Conservation (phyloP, 2,113 vertebrate species). For the Ia io region DNA sequence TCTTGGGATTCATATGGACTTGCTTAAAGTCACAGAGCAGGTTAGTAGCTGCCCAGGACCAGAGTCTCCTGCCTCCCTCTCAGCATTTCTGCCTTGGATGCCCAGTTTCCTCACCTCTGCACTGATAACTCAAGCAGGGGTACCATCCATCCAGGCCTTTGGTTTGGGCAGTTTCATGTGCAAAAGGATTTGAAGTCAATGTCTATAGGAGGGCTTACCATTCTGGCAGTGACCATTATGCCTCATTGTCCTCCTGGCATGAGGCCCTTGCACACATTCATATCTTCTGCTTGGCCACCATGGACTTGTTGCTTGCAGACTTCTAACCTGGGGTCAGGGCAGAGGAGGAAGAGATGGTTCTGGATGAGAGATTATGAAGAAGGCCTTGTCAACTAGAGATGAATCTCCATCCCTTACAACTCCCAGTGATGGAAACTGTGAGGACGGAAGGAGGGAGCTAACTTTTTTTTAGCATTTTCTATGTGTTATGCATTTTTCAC, state of each 20-base stretch:
- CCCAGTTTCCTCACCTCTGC: not conserved
- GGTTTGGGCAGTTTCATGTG: not conserved
- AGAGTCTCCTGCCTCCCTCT: not conserved
- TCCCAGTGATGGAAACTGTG: not conserved
- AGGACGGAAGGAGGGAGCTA: not conserved
- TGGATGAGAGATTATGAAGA: not conserved
- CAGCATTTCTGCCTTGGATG: not conserved
- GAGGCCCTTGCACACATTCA: not conserved
- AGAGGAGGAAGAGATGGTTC: not conserved
- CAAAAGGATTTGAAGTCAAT: not conserved
- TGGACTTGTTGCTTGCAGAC: not conserved
- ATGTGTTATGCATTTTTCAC: not conserved
- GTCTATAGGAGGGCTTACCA: rapidly evolving
- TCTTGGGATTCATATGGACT: not conserved
- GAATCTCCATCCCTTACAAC: not conserved
- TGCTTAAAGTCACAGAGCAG: not conserved
- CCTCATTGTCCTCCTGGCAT: not conserved
- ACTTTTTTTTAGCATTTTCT: not conserved
- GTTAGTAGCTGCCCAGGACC: not conserved
- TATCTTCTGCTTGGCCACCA: not conserved
- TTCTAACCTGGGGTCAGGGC: not conserved
- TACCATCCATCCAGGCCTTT: not conserved
- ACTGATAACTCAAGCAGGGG: not conserved
- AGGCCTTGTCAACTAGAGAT: not conserved
- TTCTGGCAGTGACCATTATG: not conserved